Evolutionary conservation across 2,113 vertebrate species (phyloP).

Genomic region (Solea senegalensis): DNA sequence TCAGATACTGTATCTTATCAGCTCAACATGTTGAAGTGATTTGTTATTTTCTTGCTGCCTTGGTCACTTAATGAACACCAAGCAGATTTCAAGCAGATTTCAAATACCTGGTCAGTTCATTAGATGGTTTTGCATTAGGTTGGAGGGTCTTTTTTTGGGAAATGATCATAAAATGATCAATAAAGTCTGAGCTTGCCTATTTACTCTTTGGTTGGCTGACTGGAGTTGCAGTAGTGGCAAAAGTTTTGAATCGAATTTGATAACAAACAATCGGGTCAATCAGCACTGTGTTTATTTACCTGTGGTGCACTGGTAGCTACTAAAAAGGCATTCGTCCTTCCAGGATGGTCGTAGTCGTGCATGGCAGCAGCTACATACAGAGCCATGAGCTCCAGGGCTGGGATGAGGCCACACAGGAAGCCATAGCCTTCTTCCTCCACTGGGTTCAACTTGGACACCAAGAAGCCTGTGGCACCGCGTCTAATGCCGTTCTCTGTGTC

Average conservation of each 20-base stretch:
- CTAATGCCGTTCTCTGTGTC: constrained; percentile 90
- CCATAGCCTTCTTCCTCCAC: constrained; percentile 84
- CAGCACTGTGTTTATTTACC: constrained; percentile 48
- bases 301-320: constrained; percentile 97
- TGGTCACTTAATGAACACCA: too few relatives aligned
- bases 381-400: constrained; percentile 95
- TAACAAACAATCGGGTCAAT: too few relatives aligned
- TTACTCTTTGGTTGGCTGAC: neutral
- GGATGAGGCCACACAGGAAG: constrained; percentile 92
- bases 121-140: too few relatives aligned
- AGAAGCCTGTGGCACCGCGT: constrained; percentile 85
- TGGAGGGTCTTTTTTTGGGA: too few relatives aligned
- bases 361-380: constrained; percentile 97
- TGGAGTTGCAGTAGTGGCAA: neutral
- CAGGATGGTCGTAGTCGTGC: constrained; percentile 98
- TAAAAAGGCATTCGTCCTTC: constrained; percentile 96
- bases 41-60: too few relatives aligned
- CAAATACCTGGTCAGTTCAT: too few relatives aligned
- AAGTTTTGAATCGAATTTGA: too few relatives aligned
- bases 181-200: neutral
- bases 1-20: too few relatives aligned
- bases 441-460: constrained; percentile 87
- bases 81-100: too few relatives aligned
- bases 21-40: too few relatives aligned
- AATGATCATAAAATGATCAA: too few relatives aligned